A percentile compares a stretch with the other conserved stretches of the same genome.
Conservation (phyloP, 2,888 invertebrate species). For the Yponomeuta sedellus region DNA sequence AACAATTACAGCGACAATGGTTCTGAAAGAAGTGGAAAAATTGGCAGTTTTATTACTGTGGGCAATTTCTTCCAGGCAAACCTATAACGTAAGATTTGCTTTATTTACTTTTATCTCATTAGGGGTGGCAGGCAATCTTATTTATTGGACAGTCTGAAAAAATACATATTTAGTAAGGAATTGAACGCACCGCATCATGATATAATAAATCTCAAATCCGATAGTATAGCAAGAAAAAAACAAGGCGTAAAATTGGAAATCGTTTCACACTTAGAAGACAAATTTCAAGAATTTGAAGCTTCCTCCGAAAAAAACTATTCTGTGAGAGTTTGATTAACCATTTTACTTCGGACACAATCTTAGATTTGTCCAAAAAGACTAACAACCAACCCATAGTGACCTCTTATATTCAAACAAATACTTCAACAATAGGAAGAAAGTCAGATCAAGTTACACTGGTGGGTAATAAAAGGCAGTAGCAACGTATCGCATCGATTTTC, state of each 20-base stretch:
- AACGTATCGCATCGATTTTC: conserved; percentile 45
- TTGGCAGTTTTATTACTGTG: no score
- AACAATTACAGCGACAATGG: no score
- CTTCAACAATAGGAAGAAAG: conserved; percentile 12
- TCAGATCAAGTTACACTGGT: conserved; percentile 27
- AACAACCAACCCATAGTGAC: conserved; percentile 28
- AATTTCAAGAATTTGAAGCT: conserved; percentile 12
- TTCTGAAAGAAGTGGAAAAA: no score
- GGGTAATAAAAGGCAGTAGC: conserved; percentile 33
- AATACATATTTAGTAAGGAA: no score
- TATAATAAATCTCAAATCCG: background rate
- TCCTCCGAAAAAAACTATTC: conserved; percentile 22
- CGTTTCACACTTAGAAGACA: conserved; percentile 5
- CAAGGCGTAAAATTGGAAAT: background rate
- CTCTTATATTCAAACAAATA: conserved; percentile 19
- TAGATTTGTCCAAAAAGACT: conserved; percentile 23
- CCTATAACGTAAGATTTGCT: no score
- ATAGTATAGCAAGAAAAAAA: background rate
- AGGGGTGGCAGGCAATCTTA: no score
- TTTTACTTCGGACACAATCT: conserved; percentile 40
- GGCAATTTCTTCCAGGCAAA: no score
- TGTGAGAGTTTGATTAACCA: conserved; percentile 40
- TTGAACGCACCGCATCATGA: background rate
- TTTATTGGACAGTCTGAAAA: no score
- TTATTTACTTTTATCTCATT: no score